Evolutionary conservation across 2,888 invertebrate species (phyloP).

Genomic region (Sminthurinus aureus): DNA sequence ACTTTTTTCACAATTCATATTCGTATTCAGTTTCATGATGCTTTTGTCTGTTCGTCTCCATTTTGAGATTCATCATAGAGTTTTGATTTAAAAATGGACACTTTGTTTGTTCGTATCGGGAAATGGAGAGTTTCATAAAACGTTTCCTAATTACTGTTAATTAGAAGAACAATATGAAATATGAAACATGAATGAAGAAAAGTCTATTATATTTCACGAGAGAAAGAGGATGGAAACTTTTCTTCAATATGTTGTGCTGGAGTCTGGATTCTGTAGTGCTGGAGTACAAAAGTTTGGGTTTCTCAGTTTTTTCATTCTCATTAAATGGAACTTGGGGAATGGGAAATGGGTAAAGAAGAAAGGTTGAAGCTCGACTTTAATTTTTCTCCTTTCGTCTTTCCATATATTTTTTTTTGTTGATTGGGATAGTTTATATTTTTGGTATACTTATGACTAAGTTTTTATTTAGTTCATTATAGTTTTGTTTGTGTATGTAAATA

Average conservation of each 20-base stretch:
- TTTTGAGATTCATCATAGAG: not conserved
- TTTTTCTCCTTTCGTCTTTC: not conserved
- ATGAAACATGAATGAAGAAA: too few relatives aligned
- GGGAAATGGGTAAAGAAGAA: too few relatives aligned
- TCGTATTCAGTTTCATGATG: not conserved
- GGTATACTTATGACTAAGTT: not conserved
- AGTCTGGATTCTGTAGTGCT: not conserved
- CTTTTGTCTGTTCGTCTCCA: not conserved
- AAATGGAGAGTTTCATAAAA: not conserved
- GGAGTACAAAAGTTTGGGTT: not conserved
- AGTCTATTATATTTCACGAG: too few relatives aligned
- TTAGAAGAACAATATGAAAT: too few relatives aligned
- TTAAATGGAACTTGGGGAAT: not conserved
- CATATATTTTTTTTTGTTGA: not conserved
- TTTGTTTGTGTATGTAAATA: slow-evolving; percentile 26
- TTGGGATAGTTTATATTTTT: slow-evolving; percentile 1
- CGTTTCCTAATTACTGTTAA: too few relatives aligned
- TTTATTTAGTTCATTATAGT: not conserved
- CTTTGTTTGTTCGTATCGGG: not conserved
- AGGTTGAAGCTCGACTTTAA: not conserved
- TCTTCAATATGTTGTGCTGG: not conserved
- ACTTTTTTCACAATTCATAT: not conserved
- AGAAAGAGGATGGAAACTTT: too few relatives aligned
- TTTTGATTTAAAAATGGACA: not conserved
- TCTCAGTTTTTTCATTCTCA: not conserved